These are phyloP conservation scores for Octonoba sinensis DNA, from an alignment of 2,888 invertebrate species.

Conservation along the genomic window DNA sequence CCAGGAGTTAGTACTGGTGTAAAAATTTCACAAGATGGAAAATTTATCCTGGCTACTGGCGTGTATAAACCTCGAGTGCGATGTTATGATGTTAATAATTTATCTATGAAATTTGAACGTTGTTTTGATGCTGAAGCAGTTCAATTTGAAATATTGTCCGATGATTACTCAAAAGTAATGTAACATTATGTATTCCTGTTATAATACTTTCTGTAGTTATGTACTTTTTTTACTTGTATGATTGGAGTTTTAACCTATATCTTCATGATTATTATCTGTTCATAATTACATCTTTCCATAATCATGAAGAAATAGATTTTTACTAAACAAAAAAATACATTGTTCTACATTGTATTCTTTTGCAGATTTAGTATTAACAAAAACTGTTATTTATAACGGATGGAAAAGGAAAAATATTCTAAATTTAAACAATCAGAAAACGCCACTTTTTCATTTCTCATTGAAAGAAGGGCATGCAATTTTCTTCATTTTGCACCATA, in stretches of 20 bases:
- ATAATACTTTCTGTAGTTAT: slow-evolving; percentile 1
- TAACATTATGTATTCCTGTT: neutral
- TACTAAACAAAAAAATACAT: too few relatives aligned
- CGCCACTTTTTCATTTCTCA: too few relatives aligned
- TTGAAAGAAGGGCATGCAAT: too few relatives aligned
- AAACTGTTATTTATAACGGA: too few relatives aligned
- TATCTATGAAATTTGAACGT: slow-evolving; percentile 97
- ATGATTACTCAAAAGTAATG: slow-evolving; percentile 93
- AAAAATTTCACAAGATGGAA: slow-evolving; percentile 88
- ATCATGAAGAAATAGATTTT: too few relatives aligned
- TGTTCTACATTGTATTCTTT: too few relatives aligned
- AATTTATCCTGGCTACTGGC: slow-evolving; percentile 91
- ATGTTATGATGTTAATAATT: slow-evolving; percentile 95
- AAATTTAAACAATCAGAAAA: too few relatives aligned
- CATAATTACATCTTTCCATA: too few relatives aligned
- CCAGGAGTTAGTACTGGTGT: slow-evolving; percentile 91
- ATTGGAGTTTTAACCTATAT: neutral
- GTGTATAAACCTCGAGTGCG: slow-evolving; percentile 93
- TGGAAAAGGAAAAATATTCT: too few relatives aligned
- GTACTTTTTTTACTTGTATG: neutral
- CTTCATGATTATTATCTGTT: too few relatives aligned
- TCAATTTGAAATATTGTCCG: slow-evolving; percentile 91
- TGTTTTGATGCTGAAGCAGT: slow-evolving; percentile 97
- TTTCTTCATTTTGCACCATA: too few relatives aligned
- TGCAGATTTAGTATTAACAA: too few relatives aligned